These are phyloP conservation scores for Caenorhabditis sp. DNA, from an alignment of 2,888 invertebrate genomes.

Conservation along the genomic window DNA sequence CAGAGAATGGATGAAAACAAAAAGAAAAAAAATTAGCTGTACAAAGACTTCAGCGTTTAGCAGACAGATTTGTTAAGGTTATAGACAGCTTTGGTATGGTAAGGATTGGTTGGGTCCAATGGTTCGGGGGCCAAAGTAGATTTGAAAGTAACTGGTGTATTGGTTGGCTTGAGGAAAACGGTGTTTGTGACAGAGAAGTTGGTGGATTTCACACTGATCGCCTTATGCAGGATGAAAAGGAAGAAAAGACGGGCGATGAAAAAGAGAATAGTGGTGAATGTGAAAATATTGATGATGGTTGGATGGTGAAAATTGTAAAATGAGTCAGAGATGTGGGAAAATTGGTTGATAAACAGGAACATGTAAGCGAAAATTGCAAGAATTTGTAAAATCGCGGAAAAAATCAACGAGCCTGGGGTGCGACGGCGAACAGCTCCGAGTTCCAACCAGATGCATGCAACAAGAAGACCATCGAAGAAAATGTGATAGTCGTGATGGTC, in stretches of 20 bases:
- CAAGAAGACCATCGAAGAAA: conserved; percentile 5
- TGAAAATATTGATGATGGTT: background rate
- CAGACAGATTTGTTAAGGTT: conserved; percentile 22
- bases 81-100: conserved; percentile 32
- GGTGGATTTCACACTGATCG: conserved; percentile 13
- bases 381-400: conserved; percentile 11
- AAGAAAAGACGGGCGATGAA: conserved; percentile 12
- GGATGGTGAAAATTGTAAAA: background rate
- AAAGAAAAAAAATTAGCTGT: background rate
- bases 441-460: conserved; percentile 21
- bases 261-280: conserved; percentile 1
- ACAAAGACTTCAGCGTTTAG: background rate
- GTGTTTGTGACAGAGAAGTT: conserved; percentile 19
- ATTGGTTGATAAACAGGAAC: background rate
- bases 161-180: conserved; percentile 26
- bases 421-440: conserved; percentile 24
- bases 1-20: too few species aligned
- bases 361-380: background rate
- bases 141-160: conserved; percentile 29
- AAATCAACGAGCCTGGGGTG: conserved; percentile 11
- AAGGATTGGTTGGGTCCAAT: conserved; percentile 38
- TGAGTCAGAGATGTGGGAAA: background rate
- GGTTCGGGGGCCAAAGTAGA: conserved; percentile 27
- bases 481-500: background rate
- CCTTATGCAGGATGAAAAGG: conserved; percentile 18